Evolutionary conservation across 1,140 invertebrate species (phyloP), one percentile per base, ranked within the genome.

Genomic region (Callitettix versicolor): DNA sequence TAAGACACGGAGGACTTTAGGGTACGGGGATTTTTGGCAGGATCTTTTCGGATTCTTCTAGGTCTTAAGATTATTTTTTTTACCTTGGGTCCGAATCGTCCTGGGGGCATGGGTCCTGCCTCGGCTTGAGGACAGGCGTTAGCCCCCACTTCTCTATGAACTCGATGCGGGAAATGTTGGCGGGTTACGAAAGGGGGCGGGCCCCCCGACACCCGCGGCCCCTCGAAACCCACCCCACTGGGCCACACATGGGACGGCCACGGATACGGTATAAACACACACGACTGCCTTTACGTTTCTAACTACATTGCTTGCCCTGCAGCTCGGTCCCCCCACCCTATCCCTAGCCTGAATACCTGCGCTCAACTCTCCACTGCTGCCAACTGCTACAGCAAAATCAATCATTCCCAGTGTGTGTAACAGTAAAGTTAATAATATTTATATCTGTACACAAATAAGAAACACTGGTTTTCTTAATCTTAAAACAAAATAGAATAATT

Each of bases 111-210:
- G 82, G 84, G 79, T 89, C 87, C 85, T 88, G 86, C 80, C 86
- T 86, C 82, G 88, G 87, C 78, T 83, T 86, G 80, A 91, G 85
- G 83, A 91, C 88, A 82, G 88, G 88, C 79, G 87, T 89, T 76
- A 90, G 85, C 84, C 88, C 88, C 88, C 88, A 91, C 89, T 88
- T 88, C 79, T 91, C 88, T 76, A 89, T 84, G 76, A 90, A 88
- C 81, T 91, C 87, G 85, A 91, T 86, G 78, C 87, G 86, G 79
- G 88, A 88, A 92, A 92, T 91, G 84, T 86, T 91, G 85, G 78
- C 79, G 69, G 68, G 69, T 73, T 73, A 73, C 67, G 72, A 72
- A 71, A 65, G 66, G 65, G 64, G 64, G 64, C 62, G 65, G 62
- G 65, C 60, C 66, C 63, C 67, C 64, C 62, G 55, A 41, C 41